phyloP scores from a whole-genome alignment of 2,888 invertebrate genomes.

The Bembecia ichneumoniformis region DNA sequence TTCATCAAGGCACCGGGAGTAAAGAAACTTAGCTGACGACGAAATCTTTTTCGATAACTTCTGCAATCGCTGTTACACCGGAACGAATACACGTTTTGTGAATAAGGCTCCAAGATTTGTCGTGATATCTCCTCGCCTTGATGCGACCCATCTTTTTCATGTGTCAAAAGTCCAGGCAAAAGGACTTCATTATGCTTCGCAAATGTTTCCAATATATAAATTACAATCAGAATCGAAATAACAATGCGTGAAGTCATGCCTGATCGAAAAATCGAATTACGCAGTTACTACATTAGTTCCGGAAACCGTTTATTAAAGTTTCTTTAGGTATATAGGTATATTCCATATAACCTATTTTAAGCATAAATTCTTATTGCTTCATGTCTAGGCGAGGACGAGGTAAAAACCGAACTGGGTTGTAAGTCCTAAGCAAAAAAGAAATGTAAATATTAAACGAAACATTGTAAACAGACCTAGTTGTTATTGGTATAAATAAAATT shows the following conservation, averaged over 20 bases:
- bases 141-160: constrained; percentile 1
- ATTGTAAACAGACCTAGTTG: constrained; percentile 3
- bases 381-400: too few relatives aligned
- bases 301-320: constrained; percentile 1
- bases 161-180: background rate
- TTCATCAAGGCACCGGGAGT: background rate
- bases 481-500: constrained; percentile 7
- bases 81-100: background rate
- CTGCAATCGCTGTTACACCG: background rate
- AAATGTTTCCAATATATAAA: background rate
- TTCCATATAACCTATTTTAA: too few relatives aligned
- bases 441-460: too few relatives aligned
- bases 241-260: constrained; percentile 8
- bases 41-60: background rate
- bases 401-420: too few relatives aligned
- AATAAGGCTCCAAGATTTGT: background rate
- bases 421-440: too few relatives aligned
- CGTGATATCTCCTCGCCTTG: background rate
- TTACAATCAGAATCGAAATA: constrained; percentile 2
- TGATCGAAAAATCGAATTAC: constrained; percentile 7
- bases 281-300: constrained; percentile 6
- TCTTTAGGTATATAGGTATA: too few relatives aligned
- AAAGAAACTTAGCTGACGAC: background rate
- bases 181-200: background rate
- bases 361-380: too few relatives aligned